These are phyloP conservation scores for Enteromius thamalakanensis DNA, from an alignment of 2,797 vertebrate genomes.

Conservation along the genomic window DNA sequence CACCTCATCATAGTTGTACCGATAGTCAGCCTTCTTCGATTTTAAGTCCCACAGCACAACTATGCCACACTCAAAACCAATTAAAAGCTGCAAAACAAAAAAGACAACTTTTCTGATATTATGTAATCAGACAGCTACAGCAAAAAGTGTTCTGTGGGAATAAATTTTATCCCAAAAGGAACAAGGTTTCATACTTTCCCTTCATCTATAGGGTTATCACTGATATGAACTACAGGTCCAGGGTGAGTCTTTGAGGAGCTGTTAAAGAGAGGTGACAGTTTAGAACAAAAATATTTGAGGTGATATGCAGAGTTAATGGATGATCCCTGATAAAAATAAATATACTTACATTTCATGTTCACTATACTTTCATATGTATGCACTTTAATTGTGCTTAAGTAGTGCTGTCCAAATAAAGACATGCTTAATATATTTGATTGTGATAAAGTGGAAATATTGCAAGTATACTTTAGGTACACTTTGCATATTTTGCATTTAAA, in stretches of 20 bases:
- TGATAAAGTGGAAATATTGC: too few species aligned
- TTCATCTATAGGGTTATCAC: slow-evolving; percentile 99
- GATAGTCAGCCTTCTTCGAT: slow-evolving; percentile 97
- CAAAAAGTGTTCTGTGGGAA: not conserved
- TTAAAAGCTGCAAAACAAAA: slow-evolving; percentile 86
- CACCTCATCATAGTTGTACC: slow-evolving; percentile 98
- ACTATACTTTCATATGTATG: too few species aligned
- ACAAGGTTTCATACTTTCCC: slow-evolving; percentile 85
- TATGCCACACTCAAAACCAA: slow-evolving; percentile 95
- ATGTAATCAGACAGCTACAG: not conserved
- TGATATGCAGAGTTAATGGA: not conserved
- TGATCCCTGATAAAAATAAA: too few species aligned
- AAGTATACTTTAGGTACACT: too few species aligned
- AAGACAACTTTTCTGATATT: slow-evolving; percentile 47
- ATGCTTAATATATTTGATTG: too few species aligned
- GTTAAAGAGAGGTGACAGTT: slow-evolving; percentile 38
- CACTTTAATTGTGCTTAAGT: too few species aligned
- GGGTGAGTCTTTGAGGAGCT: slow-evolving; percentile 98
- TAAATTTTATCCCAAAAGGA: not conserved
- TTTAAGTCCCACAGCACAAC: slow-evolving; percentile 97
- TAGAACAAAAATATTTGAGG: not conserved
- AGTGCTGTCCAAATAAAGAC: too few species aligned
- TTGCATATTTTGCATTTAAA: too few species aligned
- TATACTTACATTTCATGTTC: too few species aligned
- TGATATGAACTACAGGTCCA: slow-evolving; percentile 97